Evolutionary conservation across 2,113 vertebrate species (phyloP).

Genomic region (Origma solitaria): DNA sequence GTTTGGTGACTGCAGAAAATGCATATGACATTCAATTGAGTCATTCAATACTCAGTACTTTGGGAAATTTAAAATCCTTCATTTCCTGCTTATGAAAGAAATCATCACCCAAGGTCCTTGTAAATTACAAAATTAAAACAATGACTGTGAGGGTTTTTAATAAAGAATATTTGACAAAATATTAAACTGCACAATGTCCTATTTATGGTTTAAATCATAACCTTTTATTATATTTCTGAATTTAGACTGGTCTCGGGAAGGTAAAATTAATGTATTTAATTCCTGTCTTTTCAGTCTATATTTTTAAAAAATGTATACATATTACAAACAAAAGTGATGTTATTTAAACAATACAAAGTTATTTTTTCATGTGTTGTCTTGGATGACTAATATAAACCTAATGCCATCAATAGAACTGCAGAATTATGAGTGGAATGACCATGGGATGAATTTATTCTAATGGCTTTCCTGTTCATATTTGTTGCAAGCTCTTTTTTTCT

Average conservation of each 20-base stretch:
- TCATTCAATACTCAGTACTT: neutral
- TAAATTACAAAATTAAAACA: neutral
- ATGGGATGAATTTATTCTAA: neutral
- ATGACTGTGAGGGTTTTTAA: neutral
- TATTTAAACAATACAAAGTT: neutral
- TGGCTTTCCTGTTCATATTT: neutral
- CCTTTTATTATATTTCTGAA: neutral
- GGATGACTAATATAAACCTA: neutral
- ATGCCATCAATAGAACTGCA: neutral
- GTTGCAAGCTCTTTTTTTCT: neutral
- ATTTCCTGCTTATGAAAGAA: neutral
- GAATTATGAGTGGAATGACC: neutral
- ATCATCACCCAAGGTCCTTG: neutral
- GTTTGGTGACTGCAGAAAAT: neutral
- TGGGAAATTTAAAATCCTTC: neutral
- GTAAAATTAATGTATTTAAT: neutral
- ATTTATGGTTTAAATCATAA: neutral
- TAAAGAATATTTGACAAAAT: neutral
- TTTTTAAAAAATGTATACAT: neutral
- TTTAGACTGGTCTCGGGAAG: neutral
- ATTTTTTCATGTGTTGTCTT: neutral
- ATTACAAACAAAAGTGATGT: neutral
- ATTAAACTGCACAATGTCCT: neutral
- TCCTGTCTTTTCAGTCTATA: neutral
- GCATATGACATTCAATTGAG: neutral